Evolutionary conservation across 2,888 invertebrate genomes (phyloP).

Genomic region (Exephanes ischioxanthus): DNA sequence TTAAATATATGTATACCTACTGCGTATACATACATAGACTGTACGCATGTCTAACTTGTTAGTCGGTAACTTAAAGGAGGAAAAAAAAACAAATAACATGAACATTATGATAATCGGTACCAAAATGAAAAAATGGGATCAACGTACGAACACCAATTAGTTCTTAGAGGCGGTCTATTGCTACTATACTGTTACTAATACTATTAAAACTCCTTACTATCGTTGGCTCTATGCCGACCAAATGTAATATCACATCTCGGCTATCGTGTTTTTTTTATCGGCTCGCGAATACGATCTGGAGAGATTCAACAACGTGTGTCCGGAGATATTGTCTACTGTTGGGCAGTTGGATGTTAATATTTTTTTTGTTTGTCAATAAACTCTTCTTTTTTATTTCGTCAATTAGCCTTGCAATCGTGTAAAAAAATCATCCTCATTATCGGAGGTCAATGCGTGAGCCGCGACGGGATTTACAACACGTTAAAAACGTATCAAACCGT

Average conservation of each 20-base stretch:
- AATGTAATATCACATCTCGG: constrained; percentile 29
- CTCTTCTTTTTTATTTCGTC: constrained; percentile 28
- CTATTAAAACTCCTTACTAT: constrained; percentile 60
- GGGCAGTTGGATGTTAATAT: not conserved
- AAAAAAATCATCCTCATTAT: constrained; percentile 6
- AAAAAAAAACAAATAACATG: constrained; percentile 39
- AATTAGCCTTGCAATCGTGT: constrained; percentile 24
- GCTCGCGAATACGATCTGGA: not conserved
- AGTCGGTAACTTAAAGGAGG: constrained; percentile 30
- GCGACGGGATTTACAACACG: constrained; percentile 20
- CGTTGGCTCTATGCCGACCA: constrained; percentile 29
- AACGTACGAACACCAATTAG: constrained; percentile 85
- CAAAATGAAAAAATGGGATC: constrained; percentile 83
- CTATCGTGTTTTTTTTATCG: constrained; percentile 24
- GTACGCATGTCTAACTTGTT: constrained; percentile 51
- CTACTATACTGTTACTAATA: constrained; percentile 75
- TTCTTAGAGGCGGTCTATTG: constrained; percentile 83
- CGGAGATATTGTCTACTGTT: not conserved
- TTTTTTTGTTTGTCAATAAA: constrained; percentile 32
- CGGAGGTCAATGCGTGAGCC: constrained; percentile 1
- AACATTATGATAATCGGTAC: constrained; percentile 80
- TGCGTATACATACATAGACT: constrained; percentile 42
- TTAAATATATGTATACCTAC: not conserved
- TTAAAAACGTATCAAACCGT: constrained; percentile 25
- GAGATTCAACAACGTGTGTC: constrained; percentile 6